Base-by-base conservation (phyloP, 2,113 vertebrate species). In the Pithys albifrons region DNA sequence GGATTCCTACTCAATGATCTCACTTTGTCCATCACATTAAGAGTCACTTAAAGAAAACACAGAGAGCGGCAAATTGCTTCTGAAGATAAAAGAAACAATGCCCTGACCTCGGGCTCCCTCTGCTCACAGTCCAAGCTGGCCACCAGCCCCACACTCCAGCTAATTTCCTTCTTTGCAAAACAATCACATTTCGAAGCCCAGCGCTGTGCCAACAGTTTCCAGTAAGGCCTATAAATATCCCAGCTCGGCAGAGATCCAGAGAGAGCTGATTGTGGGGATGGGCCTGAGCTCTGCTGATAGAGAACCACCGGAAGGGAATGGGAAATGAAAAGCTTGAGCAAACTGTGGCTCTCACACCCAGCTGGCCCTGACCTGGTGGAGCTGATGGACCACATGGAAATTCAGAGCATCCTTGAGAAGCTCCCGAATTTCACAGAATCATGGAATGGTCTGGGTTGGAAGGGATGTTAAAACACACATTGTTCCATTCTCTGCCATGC, bases 211-310 rank as follows among this genome's bases (percentile, higher is more conserved):
- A 97, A 69, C 90, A 77, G 78, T 87, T 97, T 97, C 96, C 95
- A 96, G 97, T 94, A 96, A 97, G 61, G 4, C 95, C 96, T 96
- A 96, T 96, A 96, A 96, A 96, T 95, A 96, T 95, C 95, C 5
- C 91, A 43, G 70, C 93, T 95, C 51, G 95, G 96, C 97, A 97
- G 59, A 52, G 85, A 57, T 79, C 95, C 96, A 96, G 92, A 33
- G 85, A 88, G 81, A 79, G 70, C 95, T 76, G 83, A 69, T 78
- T 43, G 89, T 85, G 93, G 88, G 88, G 88, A 89, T 88, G 87
- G 91, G 94, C 88, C 94, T 76, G 83, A 71, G 90, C 93, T 54
- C 35, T 51, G 91, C 96, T 92, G 93, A 93, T 62, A 89, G 41
- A 92, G 82, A 91, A 95, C 58, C 5, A 95, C 58, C 5, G 62